Base-by-base conservation (phyloP, 64 coral and sea anemone genomes). In the Orbicella faveolata region DNA sequence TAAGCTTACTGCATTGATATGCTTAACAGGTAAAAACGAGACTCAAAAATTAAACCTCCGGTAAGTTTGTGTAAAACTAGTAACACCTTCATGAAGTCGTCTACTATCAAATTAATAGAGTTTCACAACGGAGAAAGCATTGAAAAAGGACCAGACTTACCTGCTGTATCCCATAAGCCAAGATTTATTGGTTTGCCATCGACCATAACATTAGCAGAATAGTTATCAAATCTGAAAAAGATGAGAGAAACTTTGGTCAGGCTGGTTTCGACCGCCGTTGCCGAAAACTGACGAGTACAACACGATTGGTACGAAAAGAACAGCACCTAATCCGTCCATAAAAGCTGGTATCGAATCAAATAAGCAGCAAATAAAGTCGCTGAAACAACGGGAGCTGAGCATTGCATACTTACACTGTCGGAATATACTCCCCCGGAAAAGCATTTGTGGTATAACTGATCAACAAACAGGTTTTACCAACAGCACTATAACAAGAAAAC, bases 401-500 rank as follows among this genome's bases (percentile, higher is more conserved):
- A 20, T 23, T 16, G 25, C 52, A 84, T 89, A 94, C 96, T 98
- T 87, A 98, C 96, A 98, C 96, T 15, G 93, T 95, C 25, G 96
- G 96, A 54, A 98, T 98, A 87, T 98, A 98, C 90, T 98, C 96
- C 76, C 96, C 96, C 18, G 96, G 96, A 89, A 98, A 98, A 17
- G 90, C 93, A 90, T 95, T 95, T 16, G 93, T 94, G 18, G 90
- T 93, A 51, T 98, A 98, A 33, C 90, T 98, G 90, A 98, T 93
- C 33, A 98, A 63, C 78, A 98, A 89, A 55, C 93, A 98, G 18
- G 96, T 98, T 87, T 98, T 98, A 83, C 96, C 96, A 15, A 98
- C 96, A 72, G 96, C 96, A 72, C 96, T 98, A 89, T 41, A 77
- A 90, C 69, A 44, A 7, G 55, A 88, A 84, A 62, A 63, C 81